Percentiles rank a stretch among this genome's conserved stretches.
Evolutionary conservation across 2,797 vertebrate species (phyloP).

Genomic region (Onychomys leucogaster): DNA sequence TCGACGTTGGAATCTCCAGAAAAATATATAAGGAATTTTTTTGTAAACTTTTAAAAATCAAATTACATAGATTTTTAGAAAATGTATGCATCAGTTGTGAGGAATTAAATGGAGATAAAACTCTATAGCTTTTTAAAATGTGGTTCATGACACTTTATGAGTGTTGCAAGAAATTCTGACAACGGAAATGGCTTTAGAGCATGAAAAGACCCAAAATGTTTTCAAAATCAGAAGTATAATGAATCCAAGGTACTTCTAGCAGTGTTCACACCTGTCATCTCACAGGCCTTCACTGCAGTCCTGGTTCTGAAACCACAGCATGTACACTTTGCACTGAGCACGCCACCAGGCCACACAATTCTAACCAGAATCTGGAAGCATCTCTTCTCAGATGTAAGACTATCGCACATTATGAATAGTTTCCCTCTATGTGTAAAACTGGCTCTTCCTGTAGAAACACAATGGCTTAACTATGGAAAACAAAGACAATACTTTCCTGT

Average conservation of each 20-base stretch:
- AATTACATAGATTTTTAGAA: not conserved
- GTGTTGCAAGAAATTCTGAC: not conserved
- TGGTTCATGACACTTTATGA: not conserved
- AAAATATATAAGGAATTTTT: not conserved
- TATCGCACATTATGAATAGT: not conserved
- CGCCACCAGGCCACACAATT: not conserved
- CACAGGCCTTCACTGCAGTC: not conserved
- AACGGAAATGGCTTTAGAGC: too few species aligned
- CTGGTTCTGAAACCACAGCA: not conserved
- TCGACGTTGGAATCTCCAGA: not conserved
- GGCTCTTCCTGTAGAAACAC: not conserved
- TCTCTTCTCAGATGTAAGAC: not conserved
- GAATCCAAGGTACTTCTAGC: not conserved
- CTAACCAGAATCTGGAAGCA: not conserved
- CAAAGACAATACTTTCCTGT: not conserved
- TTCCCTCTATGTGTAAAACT: not conserved
- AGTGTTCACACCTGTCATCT: not conserved
- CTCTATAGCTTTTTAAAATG: not conserved
- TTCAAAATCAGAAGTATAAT: not conserved
- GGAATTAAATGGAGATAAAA: constrained; percentile 47
- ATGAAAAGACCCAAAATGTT: not conserved
- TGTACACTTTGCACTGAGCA: not conserved
- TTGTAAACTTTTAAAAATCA: not conserved
- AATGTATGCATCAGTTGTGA: not conserved
- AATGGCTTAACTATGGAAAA: not conserved